Evolutionary conservation across 2,888 invertebrate species (phyloP), one percentile per base, ranked within the genome.

Genomic region (Dyspetes luteomarginatus): DNA sequence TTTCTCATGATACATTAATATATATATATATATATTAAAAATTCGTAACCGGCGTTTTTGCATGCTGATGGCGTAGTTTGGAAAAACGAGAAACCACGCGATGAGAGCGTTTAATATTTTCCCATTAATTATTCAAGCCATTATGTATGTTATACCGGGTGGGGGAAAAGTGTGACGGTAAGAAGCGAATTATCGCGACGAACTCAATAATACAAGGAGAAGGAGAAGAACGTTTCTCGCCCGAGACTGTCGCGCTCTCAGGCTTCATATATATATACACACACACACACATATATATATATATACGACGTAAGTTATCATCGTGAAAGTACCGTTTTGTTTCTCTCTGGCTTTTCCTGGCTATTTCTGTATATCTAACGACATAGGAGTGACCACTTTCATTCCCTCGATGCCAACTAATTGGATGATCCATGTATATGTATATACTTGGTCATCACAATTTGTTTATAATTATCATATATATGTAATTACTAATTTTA

Each of bases 41-140:
- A n/a, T n/a, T n/a, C n/a, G n/a, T n/a, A n/a, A n/a, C n/a, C n/a
- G n/a, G 4, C 30, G 30, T 30, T 30, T 4, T 30, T 30, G 7
- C 30, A 45, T 0, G 22, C 45, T 30, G 30, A 4, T 30, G 30
- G 3, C 30, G 30, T 30, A 4, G 3, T 7, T 30, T 7, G 52
- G 7, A n/a, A n/a, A 7, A 19, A 12, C 26, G 41, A 19, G 17
- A 41, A 30, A 58, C 15, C 17, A 15, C 19, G 22, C 36, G 36
- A 60, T 2, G 4, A 30, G 60, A 60, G 60, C 69, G 76, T 52
- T 36, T 64, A 69, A 76, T 69, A 76, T 76, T 55, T 60, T 69
- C 68, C 69, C 76, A 64, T 69, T 69, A 76, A 69, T 76, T 76
- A 76, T 76, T 76, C 76, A 76, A 30, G 12, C n/a, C n/a, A n/a